phyloP scores from a whole-genome alignment of 1,140 invertebrate species.

The Ceratina australensis region DNA sequence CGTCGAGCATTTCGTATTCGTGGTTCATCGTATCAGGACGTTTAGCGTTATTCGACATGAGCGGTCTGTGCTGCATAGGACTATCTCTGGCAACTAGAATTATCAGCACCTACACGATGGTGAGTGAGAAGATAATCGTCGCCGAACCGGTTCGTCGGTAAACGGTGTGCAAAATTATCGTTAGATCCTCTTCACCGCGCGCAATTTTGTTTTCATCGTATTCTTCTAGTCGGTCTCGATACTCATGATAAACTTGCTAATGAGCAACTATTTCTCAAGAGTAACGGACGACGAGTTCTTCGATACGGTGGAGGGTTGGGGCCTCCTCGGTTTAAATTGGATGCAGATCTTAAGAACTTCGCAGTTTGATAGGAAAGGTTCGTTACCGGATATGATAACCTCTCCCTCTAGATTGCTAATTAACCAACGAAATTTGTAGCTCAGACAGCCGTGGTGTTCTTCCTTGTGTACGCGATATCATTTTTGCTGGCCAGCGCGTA shows the following conservation, averaged over 20 bases:
- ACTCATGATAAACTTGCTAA: conserved; percentile 73
- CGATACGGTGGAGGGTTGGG: conserved; percentile 65
- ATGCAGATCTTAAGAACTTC: conserved; percentile 65
- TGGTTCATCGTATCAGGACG: conserved; percentile 25
- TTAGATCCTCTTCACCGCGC: not conserved
- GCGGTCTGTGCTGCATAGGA: conserved; percentile 67
- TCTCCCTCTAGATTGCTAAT: not conserved
- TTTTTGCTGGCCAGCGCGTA: conserved; percentile 69
- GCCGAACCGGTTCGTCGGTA: conserved; percentile 5
- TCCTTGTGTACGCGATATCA: conserved; percentile 65
- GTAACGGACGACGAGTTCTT: conserved; percentile 66
- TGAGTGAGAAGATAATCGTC: conserved; percentile 58
- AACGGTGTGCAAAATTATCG: conserved; percentile 4
- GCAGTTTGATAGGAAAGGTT: conserved; percentile 68
- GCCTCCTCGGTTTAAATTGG: conserved; percentile 74
- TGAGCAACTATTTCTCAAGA: conserved; percentile 72
- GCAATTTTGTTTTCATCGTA: conserved; percentile 5
- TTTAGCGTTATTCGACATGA: conserved; percentile 37
- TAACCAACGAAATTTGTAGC: conserved; percentile 60
- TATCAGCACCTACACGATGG: conserved; percentile 76
- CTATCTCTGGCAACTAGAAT: conserved; percentile 72
- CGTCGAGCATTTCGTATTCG: conserved; percentile 32
- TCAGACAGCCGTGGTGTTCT: conserved; percentile 61
- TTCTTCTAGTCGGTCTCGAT: conserved; percentile 72
- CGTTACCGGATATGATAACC: not conserved